These are phyloP conservation scores for Pseudomyrmex sp. DNA, from an alignment of 1,140 invertebrate species.

Conservation along the genomic window DNA sequence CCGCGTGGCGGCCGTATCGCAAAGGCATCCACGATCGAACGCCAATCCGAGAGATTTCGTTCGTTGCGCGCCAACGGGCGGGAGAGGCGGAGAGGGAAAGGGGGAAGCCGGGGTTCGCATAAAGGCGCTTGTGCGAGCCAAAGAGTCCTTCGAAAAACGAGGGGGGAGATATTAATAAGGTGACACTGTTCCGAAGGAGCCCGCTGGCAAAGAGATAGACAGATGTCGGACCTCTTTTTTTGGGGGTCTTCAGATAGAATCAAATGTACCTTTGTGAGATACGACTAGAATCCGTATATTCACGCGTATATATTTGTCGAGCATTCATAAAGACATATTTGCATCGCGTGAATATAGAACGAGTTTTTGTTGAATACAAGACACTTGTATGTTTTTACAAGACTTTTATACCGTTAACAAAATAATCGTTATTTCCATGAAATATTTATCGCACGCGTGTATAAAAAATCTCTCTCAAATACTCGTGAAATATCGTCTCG, in stretches of 20 bases:
- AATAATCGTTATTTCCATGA: no score
- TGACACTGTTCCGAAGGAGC: conserved; percentile 70
- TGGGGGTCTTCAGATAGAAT: conserved; percentile 4
- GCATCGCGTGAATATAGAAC: neutral
- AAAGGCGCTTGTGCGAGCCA: conserved; percentile 60
- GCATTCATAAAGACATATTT: neutral
- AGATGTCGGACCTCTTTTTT: conserved; percentile 65
- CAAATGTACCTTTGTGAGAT: conserved; percentile 52
- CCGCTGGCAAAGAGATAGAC: conserved; percentile 55
- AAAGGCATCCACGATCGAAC: conserved; percentile 66
- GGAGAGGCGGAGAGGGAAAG: neutral
- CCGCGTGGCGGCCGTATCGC: conserved; percentile 67
- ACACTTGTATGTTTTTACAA: neutral
- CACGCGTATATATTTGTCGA: conserved; percentile 15
- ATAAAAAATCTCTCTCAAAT: no score
- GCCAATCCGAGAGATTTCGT: conserved; percentile 62
- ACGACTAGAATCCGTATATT: neutral
- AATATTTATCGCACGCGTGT: no score
- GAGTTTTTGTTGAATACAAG: neutral
- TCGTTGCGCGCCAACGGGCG: neutral
- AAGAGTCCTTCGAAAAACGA: conserved; percentile 59
- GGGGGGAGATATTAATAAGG: conserved; percentile 73
- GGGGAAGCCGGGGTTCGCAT: conserved; percentile 22
- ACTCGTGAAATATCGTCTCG: neutral
- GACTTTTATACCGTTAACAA: neutral